A percentile compares a stretch with the other conserved stretches of the same genome.
Evolutionary conservation across 2,888 invertebrate genomes (phyloP).

Genomic region (Melieria omissa): DNA sequence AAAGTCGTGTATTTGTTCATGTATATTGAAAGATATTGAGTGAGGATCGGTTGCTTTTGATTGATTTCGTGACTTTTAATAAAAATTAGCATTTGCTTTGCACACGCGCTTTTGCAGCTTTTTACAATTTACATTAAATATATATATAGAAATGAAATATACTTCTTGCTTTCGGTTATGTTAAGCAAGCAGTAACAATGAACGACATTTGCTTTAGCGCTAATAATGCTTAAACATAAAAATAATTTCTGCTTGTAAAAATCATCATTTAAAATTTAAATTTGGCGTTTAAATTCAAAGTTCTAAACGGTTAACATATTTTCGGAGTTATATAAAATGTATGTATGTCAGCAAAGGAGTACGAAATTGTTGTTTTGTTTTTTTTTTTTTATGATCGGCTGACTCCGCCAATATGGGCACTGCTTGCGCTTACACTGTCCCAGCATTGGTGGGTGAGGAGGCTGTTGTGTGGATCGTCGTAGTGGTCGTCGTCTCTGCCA

Average conservation of each 20-base stretch:
- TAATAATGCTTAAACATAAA: slow-evolving; percentile 3
- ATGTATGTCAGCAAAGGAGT: neutral
- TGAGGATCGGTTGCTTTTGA: no score
- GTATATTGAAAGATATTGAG: no score
- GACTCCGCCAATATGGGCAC: slow-evolving; percentile 14
- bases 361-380: neutral
- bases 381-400: neutral
- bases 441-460: no score
- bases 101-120: neutral
- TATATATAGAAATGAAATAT: neutral
- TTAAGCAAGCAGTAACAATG: neutral
- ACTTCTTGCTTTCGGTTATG: neutral
- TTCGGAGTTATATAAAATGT: slow-evolving; percentile 7
- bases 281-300: slow-evolving; percentile 22
- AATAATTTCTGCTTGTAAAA: slow-evolving; percentile 12
- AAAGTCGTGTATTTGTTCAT: neutral
- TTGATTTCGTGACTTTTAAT: neutral
- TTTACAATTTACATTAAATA: slow-evolving; percentile 8
- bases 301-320: slow-evolving; percentile 26
- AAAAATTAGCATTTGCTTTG: slow-evolving; percentile 6
- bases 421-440: neutral
- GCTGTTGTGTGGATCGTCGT: slow-evolving; percentile 1
- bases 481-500: slow-evolving; percentile 6
- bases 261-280: slow-evolving; percentile 13
- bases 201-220: neutral